Percentiles rank a stretch among this genome's conserved stretches.
Evolutionary conservation across 2,797 vertebrate species (phyloP).

Genomic region (Scyliorhinus canicula): DNA sequence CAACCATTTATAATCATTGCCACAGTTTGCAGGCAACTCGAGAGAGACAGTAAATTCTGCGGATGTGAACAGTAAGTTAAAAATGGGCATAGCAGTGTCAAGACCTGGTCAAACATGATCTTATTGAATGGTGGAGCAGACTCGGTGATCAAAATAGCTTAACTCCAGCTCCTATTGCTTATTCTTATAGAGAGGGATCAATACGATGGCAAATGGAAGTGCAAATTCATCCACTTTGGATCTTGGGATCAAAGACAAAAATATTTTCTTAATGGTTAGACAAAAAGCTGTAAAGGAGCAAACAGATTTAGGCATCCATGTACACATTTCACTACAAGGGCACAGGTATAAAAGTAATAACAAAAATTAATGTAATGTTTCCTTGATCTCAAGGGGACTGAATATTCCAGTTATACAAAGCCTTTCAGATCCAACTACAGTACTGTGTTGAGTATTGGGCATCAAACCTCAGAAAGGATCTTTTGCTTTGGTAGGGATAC

Average conservation of each 20-base stretch:
- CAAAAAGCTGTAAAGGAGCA: background rate
- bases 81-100: too few relatives aligned
- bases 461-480: background rate
- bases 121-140: background rate
- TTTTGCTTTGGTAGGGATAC: background rate
- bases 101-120: background rate
- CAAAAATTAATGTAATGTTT: background rate
- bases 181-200: background rate
- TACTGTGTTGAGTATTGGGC: background rate
- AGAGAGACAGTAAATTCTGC: background rate
- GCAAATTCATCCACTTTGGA: background rate
- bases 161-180: too few relatives aligned
- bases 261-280: background rate
- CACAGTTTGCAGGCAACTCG: too few relatives aligned
- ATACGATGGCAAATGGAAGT: too few relatives aligned
- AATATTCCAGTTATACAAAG: background rate
- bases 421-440: background rate
- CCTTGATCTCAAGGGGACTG: too few relatives aligned
- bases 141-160: background rate
- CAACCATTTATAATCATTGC: too few relatives aligned
- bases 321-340: too few relatives aligned
- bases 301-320: too few relatives aligned
- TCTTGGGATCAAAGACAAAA: background rate
- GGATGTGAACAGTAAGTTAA: too few relatives aligned
- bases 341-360: background rate